Evolutionary conservation across 2,113 vertebrate species (phyloP), one percentile per base, ranked within the genome.

Genomic region (Otis tarda): DNA sequence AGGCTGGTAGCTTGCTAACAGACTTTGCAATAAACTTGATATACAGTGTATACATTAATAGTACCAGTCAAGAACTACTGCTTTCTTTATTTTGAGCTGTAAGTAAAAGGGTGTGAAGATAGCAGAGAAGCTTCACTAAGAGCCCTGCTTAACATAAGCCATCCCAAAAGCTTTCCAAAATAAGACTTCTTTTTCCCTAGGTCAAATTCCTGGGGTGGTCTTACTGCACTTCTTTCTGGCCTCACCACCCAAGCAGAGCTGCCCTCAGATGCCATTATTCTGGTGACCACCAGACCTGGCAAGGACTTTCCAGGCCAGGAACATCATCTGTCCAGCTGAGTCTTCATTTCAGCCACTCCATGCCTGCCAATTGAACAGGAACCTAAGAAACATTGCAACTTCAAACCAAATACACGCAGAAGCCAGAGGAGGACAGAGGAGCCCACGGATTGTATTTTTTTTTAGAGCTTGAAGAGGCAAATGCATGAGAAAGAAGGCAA

Each of bases 1-100:
- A 59, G 64, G 73, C 74, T 89, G 37, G 91, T 87, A 87, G 83
- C 73, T 87, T 82, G 47, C 78, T 96, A 94, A 82, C 80, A 76
- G 80, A 91, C 69, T 92, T 85, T 33, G 57, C 55, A 84, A 91
- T 92, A 87, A 94, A 95, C 57, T 56, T 94, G 92, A 94, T 87
- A 73, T 61, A 91, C 41, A 76, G 59, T 2, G 4, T 79, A 52
- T 82, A 88, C 39, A 56, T 88, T 90, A 94, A 87, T 23, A 70
- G 68, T 13, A 76, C 35, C 77, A 73, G 77, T 61, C 77, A 92
- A 87, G 57, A 93, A 67, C 77, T 57, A 63, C 57, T 7, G 10
- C 39, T 61, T 93, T 0, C 65, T 84, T 94, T 75, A 89, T 71
- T 82, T 65, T 89, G 77, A 94, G 78, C 87, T 92, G 65, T 91